Base-by-base conservation (phyloP, 2,113 vertebrate species). In the Tachysurus vachellii region DNA sequence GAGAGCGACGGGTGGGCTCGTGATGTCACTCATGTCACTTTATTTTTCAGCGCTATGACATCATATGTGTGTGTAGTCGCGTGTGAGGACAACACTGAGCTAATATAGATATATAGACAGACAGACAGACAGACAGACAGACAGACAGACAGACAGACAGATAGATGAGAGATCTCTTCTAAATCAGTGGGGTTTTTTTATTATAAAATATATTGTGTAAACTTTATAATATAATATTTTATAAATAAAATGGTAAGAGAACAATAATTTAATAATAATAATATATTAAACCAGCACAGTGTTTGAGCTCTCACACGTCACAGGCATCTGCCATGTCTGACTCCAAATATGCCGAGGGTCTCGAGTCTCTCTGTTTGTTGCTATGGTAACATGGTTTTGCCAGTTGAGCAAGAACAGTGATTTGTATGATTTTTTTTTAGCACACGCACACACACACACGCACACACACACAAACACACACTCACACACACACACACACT, bases 341-440 rank as follows among this genome's bases (percentile, higher is more conserved):
- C 81, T 83, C 86, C 50, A 76, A 62, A 81, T 54, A 66, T 56
- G 79, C 80, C 66, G 28, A 56, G 56, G 86, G 85, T 87, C 83
- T 89, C 59, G 12, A 64, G 61, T 79, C 84, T 88, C 81, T 89
- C n/a, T 54, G 61, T 82, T 70, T 77, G 90, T 91, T 88, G 76
- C 90, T 81, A 89, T 89, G 90, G 90, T 82, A 89, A 91, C 88
- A 80, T 56, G 71, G 59, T 77, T 84, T 66, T 82, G 81, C 50
- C 26, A 76, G 47, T 64, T 21, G 59, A 59, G 61, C 59, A 71
- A 59, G 16, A 84, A 62, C 50, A 90, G 61, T 82, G 80, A 91
- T 88, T 80, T 44, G 68, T 84, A 57, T 75, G 53, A 89, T 79
- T 2, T 87, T 88, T 83, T 81, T 85, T 84, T 84, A 14, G 61